Evolutionary conservation across 2,888 invertebrate genomes (phyloP).

Genomic region (Gymnoscelis rufifasciata): DNA sequence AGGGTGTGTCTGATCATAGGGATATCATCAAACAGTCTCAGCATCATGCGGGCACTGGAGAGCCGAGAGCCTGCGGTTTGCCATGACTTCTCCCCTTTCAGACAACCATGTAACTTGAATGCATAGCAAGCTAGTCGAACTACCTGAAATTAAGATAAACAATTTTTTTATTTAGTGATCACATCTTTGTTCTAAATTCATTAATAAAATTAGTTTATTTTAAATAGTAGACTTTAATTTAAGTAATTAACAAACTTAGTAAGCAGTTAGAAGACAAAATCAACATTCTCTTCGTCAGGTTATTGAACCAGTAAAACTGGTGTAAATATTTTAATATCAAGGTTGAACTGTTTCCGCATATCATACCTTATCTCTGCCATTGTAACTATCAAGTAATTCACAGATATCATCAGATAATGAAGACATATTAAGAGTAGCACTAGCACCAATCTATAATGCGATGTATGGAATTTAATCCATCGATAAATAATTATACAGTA

Average conservation of each 20-base stretch:
- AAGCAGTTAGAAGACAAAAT: not conserved
- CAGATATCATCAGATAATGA: conserved; percentile 79
- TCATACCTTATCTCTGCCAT: conserved; percentile 90
- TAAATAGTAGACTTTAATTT: too few relatives aligned
- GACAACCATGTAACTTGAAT: conserved; percentile 84
- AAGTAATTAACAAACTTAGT: too few relatives aligned
- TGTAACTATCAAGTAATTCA: conserved; percentile 87
- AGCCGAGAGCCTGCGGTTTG: conserved; percentile 83
- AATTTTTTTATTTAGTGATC: not conserved
- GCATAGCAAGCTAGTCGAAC: conserved; percentile 88
- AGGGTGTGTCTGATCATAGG: conserved; percentile 87
- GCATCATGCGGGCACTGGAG: conserved; percentile 86
- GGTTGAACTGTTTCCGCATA: conserved; percentile 54
- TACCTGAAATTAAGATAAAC: conserved; percentile 66
- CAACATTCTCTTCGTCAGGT: conserved; percentile 26
- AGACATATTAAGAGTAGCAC: conserved; percentile 46
- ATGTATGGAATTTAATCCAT: conserved; percentile 22
- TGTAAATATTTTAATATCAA: conserved; percentile 43
- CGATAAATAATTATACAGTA: conserved; percentile 36
- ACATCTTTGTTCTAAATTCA: too few relatives aligned
- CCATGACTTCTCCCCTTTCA: conserved; percentile 77
- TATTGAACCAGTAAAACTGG: conserved; percentile 40
- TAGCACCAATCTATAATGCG: conserved; percentile 16
- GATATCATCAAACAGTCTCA: conserved; percentile 90
- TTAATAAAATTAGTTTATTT: too few relatives aligned